phyloP scores from a whole-genome alignment of 2,888 invertebrate species.

The Tortricodes alternella region DNA sequence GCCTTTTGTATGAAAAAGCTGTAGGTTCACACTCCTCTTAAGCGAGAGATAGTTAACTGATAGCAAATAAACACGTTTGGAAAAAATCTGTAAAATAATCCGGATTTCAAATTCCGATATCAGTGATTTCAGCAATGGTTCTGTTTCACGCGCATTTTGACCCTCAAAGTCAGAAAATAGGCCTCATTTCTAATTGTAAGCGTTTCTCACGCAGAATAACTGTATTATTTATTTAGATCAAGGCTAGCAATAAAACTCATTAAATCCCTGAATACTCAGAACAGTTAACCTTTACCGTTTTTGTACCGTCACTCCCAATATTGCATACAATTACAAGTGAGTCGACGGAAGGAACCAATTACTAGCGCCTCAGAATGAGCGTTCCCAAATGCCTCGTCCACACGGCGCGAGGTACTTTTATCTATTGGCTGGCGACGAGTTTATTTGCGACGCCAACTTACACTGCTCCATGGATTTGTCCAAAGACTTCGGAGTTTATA shows the following conservation, averaged over 20 bases:
- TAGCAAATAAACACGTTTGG: too few species aligned
- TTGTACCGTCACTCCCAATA: conserved; percentile 28
- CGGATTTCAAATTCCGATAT: too few species aligned
- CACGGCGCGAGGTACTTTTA: background rate
- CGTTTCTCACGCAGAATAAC: conserved; percentile 15
- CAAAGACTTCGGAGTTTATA: too few species aligned
- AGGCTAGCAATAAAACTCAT: conserved; percentile 38
- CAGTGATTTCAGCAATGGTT: too few species aligned
- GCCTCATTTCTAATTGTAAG: background rate
- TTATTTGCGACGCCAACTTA: too few species aligned
- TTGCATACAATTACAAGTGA: background rate
- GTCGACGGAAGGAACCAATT: background rate
- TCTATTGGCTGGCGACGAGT: too few species aligned
- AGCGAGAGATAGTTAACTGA: too few species aligned
- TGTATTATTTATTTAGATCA: conserved; percentile 35
- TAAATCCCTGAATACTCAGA: conserved; percentile 36
- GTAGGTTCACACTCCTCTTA: too few species aligned
- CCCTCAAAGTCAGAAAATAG: background rate
- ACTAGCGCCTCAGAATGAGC: background rate
- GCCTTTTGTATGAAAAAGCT: too few species aligned
- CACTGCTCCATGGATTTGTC: too few species aligned
- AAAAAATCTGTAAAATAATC: too few species aligned
- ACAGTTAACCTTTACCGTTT: conserved; percentile 37
- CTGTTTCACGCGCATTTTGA: too few species aligned
- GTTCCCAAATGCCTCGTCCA: background rate